Evolutionary conservation across 2,888 invertebrate genomes (phyloP).

Genomic region (Rhorus exstirpatorius): DNA sequence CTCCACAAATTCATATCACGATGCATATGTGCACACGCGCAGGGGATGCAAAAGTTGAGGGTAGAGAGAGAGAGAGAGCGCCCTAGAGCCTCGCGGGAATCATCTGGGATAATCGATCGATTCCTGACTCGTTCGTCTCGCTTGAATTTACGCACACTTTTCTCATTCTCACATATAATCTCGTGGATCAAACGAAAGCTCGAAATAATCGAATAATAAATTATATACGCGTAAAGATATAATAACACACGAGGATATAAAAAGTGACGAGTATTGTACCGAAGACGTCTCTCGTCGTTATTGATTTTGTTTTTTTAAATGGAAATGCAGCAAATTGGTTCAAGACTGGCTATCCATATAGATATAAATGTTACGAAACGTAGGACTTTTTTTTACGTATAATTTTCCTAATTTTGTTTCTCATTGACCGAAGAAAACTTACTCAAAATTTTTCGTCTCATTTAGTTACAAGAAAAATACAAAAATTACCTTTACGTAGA

Average conservation of each 20-base stretch:
- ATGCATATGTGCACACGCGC: not conserved
- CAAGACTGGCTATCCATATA: conserved; percentile 1
- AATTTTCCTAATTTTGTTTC: no score
- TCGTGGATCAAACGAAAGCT: not conserved
- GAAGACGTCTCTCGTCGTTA: conserved; percentile 67
- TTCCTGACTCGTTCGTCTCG: not conserved
- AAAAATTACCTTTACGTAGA: conserved; percentile 84
- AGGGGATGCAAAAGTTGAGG: conserved; percentile 20
- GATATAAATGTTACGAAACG: no score
- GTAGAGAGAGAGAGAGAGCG: conserved; percentile 30
- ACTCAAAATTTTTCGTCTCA: no score
- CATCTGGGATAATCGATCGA: conserved; percentile 65
- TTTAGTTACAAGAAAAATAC: no score
- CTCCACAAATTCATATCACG: no score
- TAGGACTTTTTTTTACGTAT: no score
- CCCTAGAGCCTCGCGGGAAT: no score
- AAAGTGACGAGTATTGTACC: not conserved
- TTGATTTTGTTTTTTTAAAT: conserved; percentile 78
- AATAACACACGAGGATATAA: conserved; percentile 20
- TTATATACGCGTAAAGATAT: not conserved
- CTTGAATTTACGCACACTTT: not conserved
- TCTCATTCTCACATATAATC: not conserved
- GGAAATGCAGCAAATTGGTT: conserved; percentile 60
- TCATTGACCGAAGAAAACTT: no score
- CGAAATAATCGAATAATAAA: not conserved